Evolutionary conservation across 2,113 vertebrate species (phyloP).

Genomic region (Rhipidura dahli): DNA sequence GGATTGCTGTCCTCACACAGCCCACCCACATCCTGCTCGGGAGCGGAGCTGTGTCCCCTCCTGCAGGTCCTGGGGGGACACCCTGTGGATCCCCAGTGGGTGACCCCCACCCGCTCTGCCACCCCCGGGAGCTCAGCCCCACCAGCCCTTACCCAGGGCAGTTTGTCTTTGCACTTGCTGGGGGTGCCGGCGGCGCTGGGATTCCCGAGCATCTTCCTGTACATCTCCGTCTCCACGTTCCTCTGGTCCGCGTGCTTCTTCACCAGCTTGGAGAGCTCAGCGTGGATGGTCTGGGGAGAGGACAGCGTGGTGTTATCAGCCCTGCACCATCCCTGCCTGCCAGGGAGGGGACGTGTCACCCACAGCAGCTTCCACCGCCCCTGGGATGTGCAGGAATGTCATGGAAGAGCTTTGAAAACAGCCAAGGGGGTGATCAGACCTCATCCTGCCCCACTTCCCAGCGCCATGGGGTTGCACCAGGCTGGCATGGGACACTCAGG

Average conservation of each 20-base stretch:
- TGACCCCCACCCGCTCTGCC: background rate
- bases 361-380: background rate
- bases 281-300: constrained; percentile 84
- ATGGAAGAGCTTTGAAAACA: background rate
- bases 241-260: constrained; percentile 91
- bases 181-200: constrained; percentile 48
- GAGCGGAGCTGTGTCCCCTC: background rate
- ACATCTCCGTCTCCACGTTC: constrained; percentile 90
- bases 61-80: background rate
- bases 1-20: background rate
- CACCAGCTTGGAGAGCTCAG: constrained; percentile 92
- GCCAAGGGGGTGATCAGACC: background rate
- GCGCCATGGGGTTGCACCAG: background rate
- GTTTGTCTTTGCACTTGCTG: constrained; percentile 75
- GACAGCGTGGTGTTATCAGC: rapidly evolving
- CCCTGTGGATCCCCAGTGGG: background rate
- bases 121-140: background rate
- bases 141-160: constrained; percentile 84
- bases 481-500: background rate
- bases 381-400: rapidly evolving
- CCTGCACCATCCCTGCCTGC: background rate
- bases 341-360: background rate
- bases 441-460: background rate
- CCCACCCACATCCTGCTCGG: rapidly evolving
- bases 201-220: constrained; percentile 96